Percentiles rank a stretch among this genome's conserved stretches.
phyloP scores from a whole-genome alignment of 2,888 invertebrate species.

The Synanthedon tipuliformis region DNA sequence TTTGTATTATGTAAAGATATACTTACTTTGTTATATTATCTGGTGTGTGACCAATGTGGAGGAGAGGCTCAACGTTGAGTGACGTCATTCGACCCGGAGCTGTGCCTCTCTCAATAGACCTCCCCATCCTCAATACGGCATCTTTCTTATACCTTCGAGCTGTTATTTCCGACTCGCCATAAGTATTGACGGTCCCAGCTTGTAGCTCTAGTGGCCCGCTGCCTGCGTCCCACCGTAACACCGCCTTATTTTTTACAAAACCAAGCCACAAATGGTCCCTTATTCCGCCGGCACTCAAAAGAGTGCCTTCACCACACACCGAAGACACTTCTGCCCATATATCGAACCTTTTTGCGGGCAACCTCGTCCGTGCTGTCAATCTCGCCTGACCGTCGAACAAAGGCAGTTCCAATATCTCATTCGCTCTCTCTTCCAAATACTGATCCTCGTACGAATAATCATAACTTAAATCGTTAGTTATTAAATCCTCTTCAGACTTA shows the following conservation, averaged over 20 bases:
- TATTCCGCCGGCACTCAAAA: slow-evolving; percentile 48
- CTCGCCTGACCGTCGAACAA: slow-evolving; percentile 52
- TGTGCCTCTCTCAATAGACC: slow-evolving; percentile 40
- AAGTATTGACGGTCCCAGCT: slow-evolving; percentile 44
- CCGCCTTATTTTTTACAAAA: slow-evolving; percentile 41
- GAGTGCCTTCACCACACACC: slow-evolving; percentile 48
- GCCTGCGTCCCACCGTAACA: slow-evolving; percentile 54
- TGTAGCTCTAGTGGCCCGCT: slow-evolving; percentile 48
- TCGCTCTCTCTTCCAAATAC: slow-evolving; percentile 34
- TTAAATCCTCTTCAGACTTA: slow-evolving; percentile 26
- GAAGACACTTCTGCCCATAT: slow-evolving; percentile 60
- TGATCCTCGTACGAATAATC: slow-evolving; percentile 35
- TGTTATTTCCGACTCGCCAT: slow-evolving; percentile 46
- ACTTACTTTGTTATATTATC: slow-evolving; percentile 55
- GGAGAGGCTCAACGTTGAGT: slow-evolving; percentile 49
- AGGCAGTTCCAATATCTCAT: slow-evolving; percentile 43
- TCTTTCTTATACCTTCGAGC: slow-evolving; percentile 58
- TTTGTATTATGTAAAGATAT: background rate
- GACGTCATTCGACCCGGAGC: slow-evolving; percentile 55
- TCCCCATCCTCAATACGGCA: slow-evolving; percentile 45
- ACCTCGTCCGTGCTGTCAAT: slow-evolving; percentile 41
- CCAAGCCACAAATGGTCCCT: slow-evolving; percentile 63
- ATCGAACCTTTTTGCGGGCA: slow-evolving; percentile 57
- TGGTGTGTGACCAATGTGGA: slow-evolving; percentile 52
- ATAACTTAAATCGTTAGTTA: slow-evolving; percentile 40